Conservation (phyloP, 2,888 invertebrate genomes). For the Spisula subtruncata region DNA sequence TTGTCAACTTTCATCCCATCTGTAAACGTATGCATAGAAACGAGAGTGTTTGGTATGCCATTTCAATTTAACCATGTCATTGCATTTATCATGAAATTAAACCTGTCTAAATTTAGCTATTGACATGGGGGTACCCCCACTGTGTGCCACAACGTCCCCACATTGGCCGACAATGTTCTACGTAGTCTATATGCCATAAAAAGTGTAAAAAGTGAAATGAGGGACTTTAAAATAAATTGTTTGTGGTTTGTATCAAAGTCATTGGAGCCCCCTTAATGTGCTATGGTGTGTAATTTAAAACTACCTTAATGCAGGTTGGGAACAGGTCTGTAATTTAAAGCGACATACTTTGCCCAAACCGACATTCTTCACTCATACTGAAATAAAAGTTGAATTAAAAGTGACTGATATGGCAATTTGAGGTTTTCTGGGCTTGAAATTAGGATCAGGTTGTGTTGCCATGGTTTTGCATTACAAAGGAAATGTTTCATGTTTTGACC, state of each 20-base stretch:
- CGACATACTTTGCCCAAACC: background rate
- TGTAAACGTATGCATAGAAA: background rate
- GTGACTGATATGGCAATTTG: background rate
- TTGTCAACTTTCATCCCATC: background rate
- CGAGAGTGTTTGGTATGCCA: background rate
- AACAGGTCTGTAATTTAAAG: background rate
- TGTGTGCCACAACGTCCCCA: background rate
- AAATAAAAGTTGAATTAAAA: background rate
- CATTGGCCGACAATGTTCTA: too few relatives aligned
- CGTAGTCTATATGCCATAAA: background rate
- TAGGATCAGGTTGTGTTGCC: background rate
- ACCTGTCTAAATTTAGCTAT: background rate
- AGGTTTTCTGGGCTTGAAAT: background rate
- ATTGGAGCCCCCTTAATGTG: background rate
- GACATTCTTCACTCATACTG: too few relatives aligned
- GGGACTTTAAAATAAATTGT: background rate
- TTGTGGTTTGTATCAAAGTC: slow-evolving; percentile 5
- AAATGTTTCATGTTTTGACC: background rate
- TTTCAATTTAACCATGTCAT: background rate
- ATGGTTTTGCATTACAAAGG: background rate
- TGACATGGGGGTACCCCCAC: background rate
- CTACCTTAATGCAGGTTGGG: background rate
- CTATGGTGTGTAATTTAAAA: background rate
- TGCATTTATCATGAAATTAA: background rate
- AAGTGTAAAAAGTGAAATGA: background rate